Evolutionary conservation across 2,797 vertebrate species (phyloP).

Genomic region (Poeciliopsis gracilis): DNA sequence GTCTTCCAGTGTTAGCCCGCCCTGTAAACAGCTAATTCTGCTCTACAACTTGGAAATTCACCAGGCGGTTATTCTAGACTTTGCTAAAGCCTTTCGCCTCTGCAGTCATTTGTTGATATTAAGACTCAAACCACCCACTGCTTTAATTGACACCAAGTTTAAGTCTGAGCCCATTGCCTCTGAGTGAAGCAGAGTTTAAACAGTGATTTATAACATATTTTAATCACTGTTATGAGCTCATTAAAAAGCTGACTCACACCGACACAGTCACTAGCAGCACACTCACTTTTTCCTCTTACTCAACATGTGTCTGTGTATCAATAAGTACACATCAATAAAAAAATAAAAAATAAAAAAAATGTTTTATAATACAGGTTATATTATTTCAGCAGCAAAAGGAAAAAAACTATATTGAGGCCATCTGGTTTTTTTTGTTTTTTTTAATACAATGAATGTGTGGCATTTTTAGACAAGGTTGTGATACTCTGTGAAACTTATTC

Average conservation of each 20-base stretch:
- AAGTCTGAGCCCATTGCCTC: neutral
- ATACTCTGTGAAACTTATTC: neutral
- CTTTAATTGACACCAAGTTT: neutral
- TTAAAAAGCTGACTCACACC: neutral
- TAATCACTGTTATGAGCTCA: neutral
- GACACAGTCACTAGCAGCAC: neutral
- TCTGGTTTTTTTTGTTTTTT: fast-evolving
- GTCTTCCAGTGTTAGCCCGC: neutral
- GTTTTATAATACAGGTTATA: neutral
- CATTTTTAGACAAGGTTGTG: neutral
- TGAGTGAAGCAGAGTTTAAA: slow-evolving; percentile 1
- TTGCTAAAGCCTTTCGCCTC: neutral
- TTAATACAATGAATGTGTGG: neutral
- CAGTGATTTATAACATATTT: neutral
- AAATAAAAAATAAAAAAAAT: too few relatives aligned
- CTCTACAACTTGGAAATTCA: neutral
- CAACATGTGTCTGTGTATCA: neutral
- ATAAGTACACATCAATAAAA: neutral
- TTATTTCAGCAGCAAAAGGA: neutral
- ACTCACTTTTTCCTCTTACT: neutral
- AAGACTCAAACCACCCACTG: neutral
- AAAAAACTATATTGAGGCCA: neutral
- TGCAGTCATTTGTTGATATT: neutral
- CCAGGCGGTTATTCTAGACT: neutral
- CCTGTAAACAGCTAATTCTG: neutral